Conservation (phyloP, 1,140 invertebrate genomes). For the Bombus superbus region DNA sequence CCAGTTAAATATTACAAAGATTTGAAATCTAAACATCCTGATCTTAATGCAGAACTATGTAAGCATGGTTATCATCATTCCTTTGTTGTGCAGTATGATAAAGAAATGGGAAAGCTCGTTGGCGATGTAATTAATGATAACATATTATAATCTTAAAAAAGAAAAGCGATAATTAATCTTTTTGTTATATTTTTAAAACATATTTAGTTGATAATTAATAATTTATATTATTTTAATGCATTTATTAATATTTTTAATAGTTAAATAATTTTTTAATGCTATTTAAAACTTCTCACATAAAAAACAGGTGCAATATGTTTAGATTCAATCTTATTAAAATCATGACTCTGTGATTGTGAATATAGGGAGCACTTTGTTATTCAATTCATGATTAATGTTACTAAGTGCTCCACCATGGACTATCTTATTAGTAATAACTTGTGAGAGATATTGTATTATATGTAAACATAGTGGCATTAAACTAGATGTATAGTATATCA, state of each 20-base stretch:
- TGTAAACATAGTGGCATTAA: too few relatives aligned
- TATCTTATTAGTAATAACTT: too few relatives aligned
- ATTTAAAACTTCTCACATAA: background rate
- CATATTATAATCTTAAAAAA: constrained; percentile 43
- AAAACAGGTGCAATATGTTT: background rate
- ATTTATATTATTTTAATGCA: background rate
- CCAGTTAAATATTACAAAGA: constrained; percentile 87
- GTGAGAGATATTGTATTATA: too few relatives aligned
- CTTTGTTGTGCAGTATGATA: constrained; percentile 87
- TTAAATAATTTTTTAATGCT: background rate
- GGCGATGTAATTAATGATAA: constrained; percentile 83
- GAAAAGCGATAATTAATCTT: background rate
- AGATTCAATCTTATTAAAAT: background rate
- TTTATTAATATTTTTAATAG: background rate
- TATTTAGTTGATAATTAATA: background rate
- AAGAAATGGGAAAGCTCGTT: constrained; percentile 86
- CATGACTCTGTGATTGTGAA: background rate
- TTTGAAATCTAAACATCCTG: constrained; percentile 85
- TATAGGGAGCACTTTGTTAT: too few relatives aligned
- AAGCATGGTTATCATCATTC: constrained; percentile 87
- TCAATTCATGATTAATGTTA: too few relatives aligned
- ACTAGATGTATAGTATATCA: too few relatives aligned
- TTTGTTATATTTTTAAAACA: background rate
- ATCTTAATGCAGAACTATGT: constrained; percentile 86
- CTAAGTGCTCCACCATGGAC: too few relatives aligned